Base-by-base conservation (phyloP, 2,888 invertebrate species). In the Hymenopus coronatus region DNA sequence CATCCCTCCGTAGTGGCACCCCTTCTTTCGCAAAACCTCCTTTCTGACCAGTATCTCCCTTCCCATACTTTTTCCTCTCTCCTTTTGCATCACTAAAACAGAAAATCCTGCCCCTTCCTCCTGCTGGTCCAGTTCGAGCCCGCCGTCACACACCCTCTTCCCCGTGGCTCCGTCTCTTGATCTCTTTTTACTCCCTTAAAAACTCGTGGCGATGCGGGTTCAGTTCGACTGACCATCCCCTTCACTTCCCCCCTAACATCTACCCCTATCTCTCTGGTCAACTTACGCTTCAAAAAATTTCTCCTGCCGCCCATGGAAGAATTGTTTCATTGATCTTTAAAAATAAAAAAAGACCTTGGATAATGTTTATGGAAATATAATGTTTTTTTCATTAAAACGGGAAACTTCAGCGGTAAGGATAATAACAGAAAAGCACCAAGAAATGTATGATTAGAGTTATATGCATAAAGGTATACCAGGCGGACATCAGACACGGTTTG, bases 291-390 rank as follows among this genome's bases (percentile, higher is more conserved):
- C 88, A 84, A 84, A 88, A 88, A 88, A 83, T 27, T 88, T 54
- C 88, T 27, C 83, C 54, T 70, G 54, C 88, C 82, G 70, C 83
- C 88, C 84, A 88, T 84, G 88, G 83, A 88, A 84, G 84, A 88
- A 88, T 84, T 88, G 88, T 88, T 88, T 28, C 83, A 88, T 88
- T 84, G 88, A 88, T 88, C 83, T 88, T 88, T 87, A 15, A 33
- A 86, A 70, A 83, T 54, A 87, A 28, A 70, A n/a, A 88, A 84
- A 20, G 83, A 82, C 70, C 84, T 88, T 88, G 70, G 83, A 88
- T 70, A 30, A 83, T 88, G 82, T 84, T 84, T 88, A 84, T 88
- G 88, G 82, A 84, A 88, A 84, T 88, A 84, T 88, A 82, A 84
- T 88, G 40, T 40, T 40, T 88, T 88, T 83, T 84, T 84, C 30